Base-by-base conservation (phyloP, 2,113 vertebrate genomes). In the Epinephelus fuscoguttatus region DNA sequence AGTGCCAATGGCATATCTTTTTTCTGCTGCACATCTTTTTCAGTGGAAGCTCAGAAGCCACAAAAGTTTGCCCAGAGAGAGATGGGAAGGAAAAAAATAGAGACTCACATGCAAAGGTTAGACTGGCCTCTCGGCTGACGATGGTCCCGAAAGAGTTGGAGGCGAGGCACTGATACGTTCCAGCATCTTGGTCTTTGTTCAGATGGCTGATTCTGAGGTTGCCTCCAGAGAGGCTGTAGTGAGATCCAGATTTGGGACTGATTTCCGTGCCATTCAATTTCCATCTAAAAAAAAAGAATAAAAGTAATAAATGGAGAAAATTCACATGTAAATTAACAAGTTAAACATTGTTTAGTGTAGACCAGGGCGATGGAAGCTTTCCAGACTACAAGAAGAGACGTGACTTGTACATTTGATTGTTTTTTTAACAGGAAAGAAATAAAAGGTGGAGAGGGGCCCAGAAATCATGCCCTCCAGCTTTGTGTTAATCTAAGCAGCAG, bases 91-190 rank as follows among this genome's bases (percentile, higher is more conserved):
- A 25, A 45, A 69, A 67, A 56, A 74, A 40, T 42, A 42, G 19
- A 53, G 86, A 98, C 98, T 99, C 90, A 99, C 98, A 99, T 59
- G 98, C 98, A 93, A 99, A 99, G 86, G 97, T 97, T 78, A 99
- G 96, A 81, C 94, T 95, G 66, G 97, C 97, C 93, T 98, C 97
- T 91, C 96, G 96, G 95, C 98, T 99, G 88, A 99, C 93, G 1
- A 99, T 95, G 3, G 97, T 99, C 91, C 98, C 98, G 0, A 99
- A 97, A 0, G 97, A 95, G 92, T 99, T 99, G 93, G 97, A 96
- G 82, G 98, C 98, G 72, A 98, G 94, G 92, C 98, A 99, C 92
- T 99, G 98, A 94, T 98, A 99, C 0, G 92, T 97, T 30, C 98
- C 98, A 70, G 96, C 88, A 70, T 99, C 97, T 72, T 94, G 96